Base-by-base conservation (phyloP, 2,113 vertebrate species). In the Syrrhaptes paradoxus region DNA sequence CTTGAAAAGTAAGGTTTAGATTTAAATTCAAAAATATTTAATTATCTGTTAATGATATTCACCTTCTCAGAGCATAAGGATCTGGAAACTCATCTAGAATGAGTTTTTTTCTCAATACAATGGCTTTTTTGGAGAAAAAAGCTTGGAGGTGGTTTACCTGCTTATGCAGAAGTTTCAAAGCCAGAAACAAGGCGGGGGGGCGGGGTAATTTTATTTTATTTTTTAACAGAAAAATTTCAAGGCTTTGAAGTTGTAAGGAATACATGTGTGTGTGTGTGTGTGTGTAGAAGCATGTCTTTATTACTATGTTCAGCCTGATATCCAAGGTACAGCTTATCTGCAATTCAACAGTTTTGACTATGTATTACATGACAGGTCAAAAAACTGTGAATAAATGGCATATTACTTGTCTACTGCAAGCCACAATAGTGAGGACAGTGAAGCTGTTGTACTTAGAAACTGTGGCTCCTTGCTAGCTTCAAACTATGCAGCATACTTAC, bases 241-340 rank as follows among this genome's bases (percentile, higher is more conserved):
- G n/a, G n/a, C 5, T 84, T 84, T 85, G 43, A 73, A 71, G 24
- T 41, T 67, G 26, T 29, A 54, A 49, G n/a, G 19, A 89, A 52
- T 55, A 31, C 4, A 10, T 9, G 1, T n/a, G 6, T 70, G 21
- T 18, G 10, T 8, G 3, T 5, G 3, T 5, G 34, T 31, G 13
- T 74, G 29, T 34, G 8, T 43, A 72, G 12, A 58, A 62, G 13
- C 24, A 29, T 18, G 12, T 24, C 18, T 66, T 70, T 65, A 9
- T 67, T 85, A 55, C 66, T 51, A 0, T 17, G 32, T 68, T 67
- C 72, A 71, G 13, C 36, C 17, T 57, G 25, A 52, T 70, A 78
- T 26, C 32, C 29, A 32, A 88, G 71, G 49, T 41, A 55, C 24
- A 8, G 45, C 24, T 80, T 45, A 80, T 17, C 59, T 66, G 24